Evolutionary conservation across 2,888 invertebrate species (phyloP).

Genomic region (Pantelozetes paolii): DNA sequence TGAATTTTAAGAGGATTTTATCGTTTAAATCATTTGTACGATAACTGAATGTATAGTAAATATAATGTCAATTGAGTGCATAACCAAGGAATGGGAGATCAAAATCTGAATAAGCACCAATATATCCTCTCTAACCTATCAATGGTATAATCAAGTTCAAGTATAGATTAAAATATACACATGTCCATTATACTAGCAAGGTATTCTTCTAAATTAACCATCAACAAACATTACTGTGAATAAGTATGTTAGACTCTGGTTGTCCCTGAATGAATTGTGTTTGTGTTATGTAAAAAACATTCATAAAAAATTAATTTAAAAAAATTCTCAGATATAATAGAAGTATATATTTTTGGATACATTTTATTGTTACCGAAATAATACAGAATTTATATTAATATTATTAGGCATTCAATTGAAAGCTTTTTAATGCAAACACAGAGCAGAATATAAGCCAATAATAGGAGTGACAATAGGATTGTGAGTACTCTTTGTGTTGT

Average conservation of each 20-base stretch:
- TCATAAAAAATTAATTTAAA: neutral
- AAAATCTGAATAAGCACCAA: too few species aligned
- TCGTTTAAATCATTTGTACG: neutral
- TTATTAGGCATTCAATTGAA: conserved; percentile 6
- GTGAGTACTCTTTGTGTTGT: neutral
- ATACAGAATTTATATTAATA: conserved; percentile 22
- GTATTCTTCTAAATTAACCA: too few species aligned
- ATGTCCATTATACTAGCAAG: too few species aligned
- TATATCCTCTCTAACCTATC: too few species aligned
- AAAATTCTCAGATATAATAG: neutral
- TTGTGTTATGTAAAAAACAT: conserved; percentile 10
- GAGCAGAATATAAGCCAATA: conserved; percentile 22
- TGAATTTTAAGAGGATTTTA: neutral
- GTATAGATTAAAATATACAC: too few species aligned
- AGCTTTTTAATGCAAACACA: conserved; percentile 17
- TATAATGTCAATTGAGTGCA: conserved; percentile 20
- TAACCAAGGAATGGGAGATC: too few species aligned
- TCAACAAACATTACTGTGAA: too few species aligned
- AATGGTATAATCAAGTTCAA: too few species aligned
- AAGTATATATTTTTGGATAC: conserved; percentile 1
- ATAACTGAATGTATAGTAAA: neutral
- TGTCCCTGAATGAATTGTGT: too few species aligned
- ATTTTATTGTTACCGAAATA: conserved; percentile 5
- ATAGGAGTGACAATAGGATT: conserved; percentile 11
- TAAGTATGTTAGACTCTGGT: too few species aligned